Percentiles rank a stretch among this genome's conserved stretches.
These are phyloP conservation scores for Heteropelma amictum DNA, from an alignment of 2,888 invertebrate genomes.

Conservation along the genomic window DNA sequence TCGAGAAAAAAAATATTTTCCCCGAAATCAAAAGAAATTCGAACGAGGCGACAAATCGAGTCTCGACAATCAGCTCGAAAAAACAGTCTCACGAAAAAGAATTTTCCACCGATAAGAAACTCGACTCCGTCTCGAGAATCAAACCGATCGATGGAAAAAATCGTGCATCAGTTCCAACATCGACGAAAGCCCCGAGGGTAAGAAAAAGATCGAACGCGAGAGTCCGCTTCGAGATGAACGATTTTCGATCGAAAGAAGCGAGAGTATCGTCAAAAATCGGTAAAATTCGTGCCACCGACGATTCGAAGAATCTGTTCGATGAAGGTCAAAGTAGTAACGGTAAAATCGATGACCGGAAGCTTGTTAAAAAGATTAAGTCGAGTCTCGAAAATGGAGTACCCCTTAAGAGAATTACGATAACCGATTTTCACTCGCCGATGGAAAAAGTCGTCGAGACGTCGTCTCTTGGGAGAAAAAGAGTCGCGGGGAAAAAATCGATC, in stretches of 20 bases:
- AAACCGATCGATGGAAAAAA: not conserved
- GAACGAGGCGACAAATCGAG: not conserved
- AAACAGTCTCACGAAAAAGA: too few species aligned
- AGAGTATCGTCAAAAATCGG: not conserved
- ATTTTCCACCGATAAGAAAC: too few species aligned
- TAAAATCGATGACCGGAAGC: constrained; percentile 25
- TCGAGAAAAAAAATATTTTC: not conserved
- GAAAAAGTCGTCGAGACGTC: not conserved
- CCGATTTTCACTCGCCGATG: constrained; percentile 20
- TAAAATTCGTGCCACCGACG: not conserved
- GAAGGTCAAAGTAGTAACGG: not conserved
- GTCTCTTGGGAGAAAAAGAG: not conserved
- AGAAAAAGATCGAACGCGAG: not conserved
- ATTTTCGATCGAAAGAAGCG: not conserved
- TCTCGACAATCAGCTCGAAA: not conserved
- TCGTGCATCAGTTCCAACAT: not conserved
- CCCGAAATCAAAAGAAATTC: too few species aligned
- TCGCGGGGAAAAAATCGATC: not conserved
- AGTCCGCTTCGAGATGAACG: constrained; percentile 28
- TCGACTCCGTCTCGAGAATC: not conserved
- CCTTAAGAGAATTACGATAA: constrained; percentile 48
- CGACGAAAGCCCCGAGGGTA: not conserved
- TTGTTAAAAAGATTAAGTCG: constrained; percentile 43
- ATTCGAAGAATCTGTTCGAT: not conserved
- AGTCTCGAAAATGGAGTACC: constrained; percentile 48